phyloP scores from a whole-genome alignment of 2,888 invertebrate genomes.

The Microdon myrmicae region DNA sequence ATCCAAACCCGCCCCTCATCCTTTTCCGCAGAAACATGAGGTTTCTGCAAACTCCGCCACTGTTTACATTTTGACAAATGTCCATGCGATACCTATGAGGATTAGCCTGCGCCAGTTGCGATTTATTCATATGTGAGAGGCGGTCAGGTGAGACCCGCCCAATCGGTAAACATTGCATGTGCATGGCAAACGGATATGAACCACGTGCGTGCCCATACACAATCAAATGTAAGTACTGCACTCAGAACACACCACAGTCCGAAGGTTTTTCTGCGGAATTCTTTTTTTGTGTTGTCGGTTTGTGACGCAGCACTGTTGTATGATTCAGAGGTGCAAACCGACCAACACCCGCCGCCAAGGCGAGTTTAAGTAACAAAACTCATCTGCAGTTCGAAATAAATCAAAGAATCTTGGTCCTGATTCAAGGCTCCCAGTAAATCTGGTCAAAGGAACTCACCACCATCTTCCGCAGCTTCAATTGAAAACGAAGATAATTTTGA shows the following conservation, averaged over 20 bases:
- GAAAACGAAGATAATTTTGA: slow-evolving; percentile 50
- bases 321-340: slow-evolving; percentile 5
- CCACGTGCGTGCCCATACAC: slow-evolving; percentile 52
- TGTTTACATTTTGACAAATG: slow-evolving; percentile 49
- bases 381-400: slow-evolving; percentile 21
- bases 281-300: slow-evolving; percentile 11
- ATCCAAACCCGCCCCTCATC: background rate
- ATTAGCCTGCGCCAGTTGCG: slow-evolving; percentile 24
- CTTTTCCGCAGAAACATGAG: no score
- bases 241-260: no score
- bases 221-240: slow-evolving; percentile 35
- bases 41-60: slow-evolving; percentile 10
- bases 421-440: background rate
- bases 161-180: slow-evolving; percentile 52
- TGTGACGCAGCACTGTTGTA: slow-evolving; percentile 33
- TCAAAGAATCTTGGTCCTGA: slow-evolving; percentile 15
- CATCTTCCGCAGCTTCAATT: slow-evolving; percentile 35
- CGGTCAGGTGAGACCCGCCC: slow-evolving; percentile 39
- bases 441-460: background rate
- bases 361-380: slow-evolving; percentile 18
- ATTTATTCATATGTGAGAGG: slow-evolving; percentile 34
- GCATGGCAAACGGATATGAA: slow-evolving; percentile 52
- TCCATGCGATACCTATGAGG: slow-evolving; percentile 30
- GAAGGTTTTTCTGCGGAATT: slow-evolving; percentile 14
- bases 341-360: background rate